Base-by-base conservation (phyloP, 1,140 invertebrate genomes). In the Drosophila fuyamai region DNA sequence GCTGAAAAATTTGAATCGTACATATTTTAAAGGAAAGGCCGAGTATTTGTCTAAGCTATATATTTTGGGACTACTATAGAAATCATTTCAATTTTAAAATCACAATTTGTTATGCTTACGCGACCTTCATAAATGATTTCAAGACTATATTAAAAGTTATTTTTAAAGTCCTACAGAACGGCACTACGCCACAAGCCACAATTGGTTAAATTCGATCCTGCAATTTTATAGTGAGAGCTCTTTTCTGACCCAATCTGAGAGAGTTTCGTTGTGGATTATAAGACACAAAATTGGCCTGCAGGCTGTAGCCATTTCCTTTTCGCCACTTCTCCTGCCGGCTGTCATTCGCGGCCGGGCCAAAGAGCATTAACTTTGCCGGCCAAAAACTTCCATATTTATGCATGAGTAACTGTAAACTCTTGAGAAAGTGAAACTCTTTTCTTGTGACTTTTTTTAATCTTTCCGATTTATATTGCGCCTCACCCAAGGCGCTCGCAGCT, bases 401-500 rank as follows among this genome's bases (percentile, higher is more conserved):
- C 84, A 81, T 84, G 77, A 85, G 76, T 84, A 84, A 89, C 84
- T 81, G 85, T 90, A 76, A 84, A 79, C 58, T 76, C 65, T 63
- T 78, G 85, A 84, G 84, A 89, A 89, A 89, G 84, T 89, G 84
- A 89, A 89, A 89, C 76, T 89, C 75, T 89, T 83, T 72, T 63
- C 53, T 63, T 36, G 36, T 41, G 47, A 36, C 53, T 55, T 55
- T 70, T 89, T 89, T 84, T 89, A 81, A 90, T 90, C 85, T 89
- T 62, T 68, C 47, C 73, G 80, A 84, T 89, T 89, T 89, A 77
- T 88, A 88, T 60, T 79, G 46, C 71, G 65, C 61, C 83, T 83
- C 76, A 88, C 76, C 79, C 55, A 72, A 61, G 77, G 76, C 80
- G 54, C 48, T 56, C 57, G 48, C 54, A 63, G 71, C 63, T 80